Evolutionary conservation across 2,888 invertebrate genomes (phyloP).

Genomic region (Oscheius sp.): DNA sequence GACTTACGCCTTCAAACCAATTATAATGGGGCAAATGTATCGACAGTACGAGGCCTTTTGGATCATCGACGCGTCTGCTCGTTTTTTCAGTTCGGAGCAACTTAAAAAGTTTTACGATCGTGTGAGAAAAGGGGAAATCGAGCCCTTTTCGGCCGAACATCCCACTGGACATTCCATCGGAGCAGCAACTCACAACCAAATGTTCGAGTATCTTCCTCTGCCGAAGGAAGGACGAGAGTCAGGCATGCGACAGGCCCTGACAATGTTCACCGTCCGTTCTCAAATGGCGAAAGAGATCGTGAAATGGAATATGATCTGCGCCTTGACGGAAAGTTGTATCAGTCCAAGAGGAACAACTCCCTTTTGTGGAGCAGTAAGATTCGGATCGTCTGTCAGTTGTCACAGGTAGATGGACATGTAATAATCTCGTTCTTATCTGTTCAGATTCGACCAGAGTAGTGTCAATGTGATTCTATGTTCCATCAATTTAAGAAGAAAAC

Average conservation of each 20-base stretch:
- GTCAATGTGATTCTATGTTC: constrained; percentile 8
- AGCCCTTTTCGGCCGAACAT: constrained; percentile 18
- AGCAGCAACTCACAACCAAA: background rate
- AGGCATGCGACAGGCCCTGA: constrained; percentile 25
- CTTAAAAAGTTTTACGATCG: constrained; percentile 11
- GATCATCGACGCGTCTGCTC: constrained; percentile 17
- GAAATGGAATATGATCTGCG: constrained; percentile 20
- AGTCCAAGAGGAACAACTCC: background rate
- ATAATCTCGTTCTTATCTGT: no score
- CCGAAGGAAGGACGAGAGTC: background rate
- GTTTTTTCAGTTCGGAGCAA: background rate
- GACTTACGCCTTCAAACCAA: constrained; percentile 27
- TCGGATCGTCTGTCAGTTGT: background rate
- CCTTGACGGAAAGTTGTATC: constrained; percentile 7
- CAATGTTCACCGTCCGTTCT: constrained; percentile 20
- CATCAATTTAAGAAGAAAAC: background rate
- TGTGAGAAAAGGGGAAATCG: constrained; percentile 4
- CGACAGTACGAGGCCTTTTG: constrained; percentile 16
- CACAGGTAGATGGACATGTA: no score
- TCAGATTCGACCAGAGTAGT: constrained; percentile 23
- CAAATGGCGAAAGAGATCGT: background rate
- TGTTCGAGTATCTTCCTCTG: constrained; percentile 20
- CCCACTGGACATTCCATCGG: constrained; percentile 15
- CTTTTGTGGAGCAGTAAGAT: background rate
- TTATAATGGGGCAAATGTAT: constrained; percentile 24